Conservation (phyloP, 2,113 vertebrate species). For the Coreoperca whiteheadi region DNA sequence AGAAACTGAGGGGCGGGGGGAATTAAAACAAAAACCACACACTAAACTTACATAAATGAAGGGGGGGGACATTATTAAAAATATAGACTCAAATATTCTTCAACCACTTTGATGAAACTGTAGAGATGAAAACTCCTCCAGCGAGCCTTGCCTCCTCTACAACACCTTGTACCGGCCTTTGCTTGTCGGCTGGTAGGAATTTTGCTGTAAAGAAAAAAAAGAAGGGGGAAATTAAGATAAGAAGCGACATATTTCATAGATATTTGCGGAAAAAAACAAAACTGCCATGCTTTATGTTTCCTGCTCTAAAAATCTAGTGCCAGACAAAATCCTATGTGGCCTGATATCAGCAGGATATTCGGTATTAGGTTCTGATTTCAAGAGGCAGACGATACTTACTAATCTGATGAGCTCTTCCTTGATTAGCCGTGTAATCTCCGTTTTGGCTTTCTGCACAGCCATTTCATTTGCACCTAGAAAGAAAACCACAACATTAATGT, state of each 20-base stretch:
- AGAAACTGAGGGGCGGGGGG: background rate
- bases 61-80: constrained; percentile 50
- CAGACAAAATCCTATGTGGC: background rate
- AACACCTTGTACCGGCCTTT: constrained; percentile 99
- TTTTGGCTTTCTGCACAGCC: constrained; percentile 99
- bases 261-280: background rate
- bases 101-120: constrained; percentile 30
- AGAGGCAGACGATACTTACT: constrained; percentile 84
- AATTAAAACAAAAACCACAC: background rate
- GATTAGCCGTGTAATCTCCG: constrained; percentile 97
- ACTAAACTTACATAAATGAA: constrained; percentile 6
- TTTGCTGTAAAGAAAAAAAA: constrained; percentile 88
- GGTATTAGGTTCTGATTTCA: background rate
- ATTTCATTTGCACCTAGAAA: constrained; percentile 95
- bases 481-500: constrained; percentile 13
- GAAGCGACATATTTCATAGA: background rate
- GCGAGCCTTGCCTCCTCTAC: constrained; percentile 75
- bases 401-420: constrained; percentile 99
- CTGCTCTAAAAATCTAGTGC: background rate
- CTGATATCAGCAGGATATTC: background rate
- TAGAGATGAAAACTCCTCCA: constrained; percentile 30
- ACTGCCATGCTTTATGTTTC: background rate
- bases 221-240: constrained; percentile 1
- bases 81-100: constrained; percentile 67
- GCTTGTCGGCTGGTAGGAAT: constrained; percentile 98